phyloP scores from a whole-genome alignment of 2,113 vertebrate species.

The Spizaetus ornatus region DNA sequence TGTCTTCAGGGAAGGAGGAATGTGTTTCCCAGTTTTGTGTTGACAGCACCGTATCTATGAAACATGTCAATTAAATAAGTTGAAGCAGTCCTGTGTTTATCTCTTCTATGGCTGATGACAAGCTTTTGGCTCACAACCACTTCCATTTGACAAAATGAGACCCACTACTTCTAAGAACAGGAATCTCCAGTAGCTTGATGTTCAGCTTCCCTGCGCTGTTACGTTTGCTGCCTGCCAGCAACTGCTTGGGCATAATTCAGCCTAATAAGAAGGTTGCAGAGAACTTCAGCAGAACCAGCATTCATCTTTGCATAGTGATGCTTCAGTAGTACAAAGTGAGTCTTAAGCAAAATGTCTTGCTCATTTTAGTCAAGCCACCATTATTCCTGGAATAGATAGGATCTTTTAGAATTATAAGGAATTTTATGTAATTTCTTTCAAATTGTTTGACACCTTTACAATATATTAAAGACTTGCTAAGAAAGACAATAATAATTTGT shows the following conservation, averaged over 20 bases:
- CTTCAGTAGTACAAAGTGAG: not conserved
- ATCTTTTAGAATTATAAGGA: not conserved
- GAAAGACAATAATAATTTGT: slow-evolving; percentile 24
- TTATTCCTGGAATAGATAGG: not conserved
- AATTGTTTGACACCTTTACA: slow-evolving; percentile 39
- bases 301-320: not conserved
- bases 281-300: not conserved
- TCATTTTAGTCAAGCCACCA: not conserved
- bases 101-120: not conserved
- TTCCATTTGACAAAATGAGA: not conserved
- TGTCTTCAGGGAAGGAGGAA: not conserved
- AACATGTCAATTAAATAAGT: slow-evolving; percentile 15
- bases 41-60: not conserved
- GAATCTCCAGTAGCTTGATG: not conserved
- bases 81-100: not conserved
- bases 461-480: slow-evolving; percentile 3
- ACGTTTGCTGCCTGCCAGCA: not conserved
- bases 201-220: not conserved
- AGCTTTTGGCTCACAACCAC: not conserved
- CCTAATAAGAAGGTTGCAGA: not conserved
- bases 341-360: not conserved
- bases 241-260: not conserved
- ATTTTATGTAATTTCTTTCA: slow-evolving; percentile 9
- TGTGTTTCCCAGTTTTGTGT: not conserved
- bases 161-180: not conserved